phyloP scores from a whole-genome alignment of 2,888 invertebrate genomes.

The Coenonympha glycerion region DNA sequence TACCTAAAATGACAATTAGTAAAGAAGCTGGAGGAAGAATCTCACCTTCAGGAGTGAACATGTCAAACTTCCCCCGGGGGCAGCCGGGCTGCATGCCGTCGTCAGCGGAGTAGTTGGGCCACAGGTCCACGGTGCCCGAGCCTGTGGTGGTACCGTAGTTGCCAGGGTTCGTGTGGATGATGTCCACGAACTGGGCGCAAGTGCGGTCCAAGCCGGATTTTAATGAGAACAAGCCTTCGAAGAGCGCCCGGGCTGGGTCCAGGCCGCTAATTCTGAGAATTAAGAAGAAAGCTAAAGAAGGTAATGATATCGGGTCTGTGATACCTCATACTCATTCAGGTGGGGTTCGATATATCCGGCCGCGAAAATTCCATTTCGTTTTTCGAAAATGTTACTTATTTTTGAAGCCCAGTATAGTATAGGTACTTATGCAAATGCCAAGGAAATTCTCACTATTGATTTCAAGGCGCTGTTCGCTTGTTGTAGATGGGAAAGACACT shows the following conservation, averaged over 20 bases:
- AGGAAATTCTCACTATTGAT: too few relatives aligned
- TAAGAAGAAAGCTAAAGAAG: neutral
- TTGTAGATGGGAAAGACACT: too few relatives aligned
- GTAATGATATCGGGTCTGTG: too few relatives aligned
- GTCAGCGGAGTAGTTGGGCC: conserved; percentile 72
- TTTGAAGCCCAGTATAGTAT: too few relatives aligned
- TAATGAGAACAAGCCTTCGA: conserved; percentile 63
- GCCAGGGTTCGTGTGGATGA: conserved; percentile 80
- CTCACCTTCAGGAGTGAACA: conserved; percentile 44
- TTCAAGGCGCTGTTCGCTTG: too few relatives aligned
- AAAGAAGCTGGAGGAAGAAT: too few relatives aligned
- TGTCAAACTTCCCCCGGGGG: conserved; percentile 50
- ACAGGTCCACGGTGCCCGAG: conserved; percentile 74
- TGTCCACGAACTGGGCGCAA: conserved; percentile 77
- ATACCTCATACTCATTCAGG: too few relatives aligned
- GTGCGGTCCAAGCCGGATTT: conserved; percentile 55
- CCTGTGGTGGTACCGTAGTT: conserved; percentile 70
- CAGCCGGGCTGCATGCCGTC: conserved; percentile 72
- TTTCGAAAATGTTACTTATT: too few relatives aligned
- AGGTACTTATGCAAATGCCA: too few relatives aligned
- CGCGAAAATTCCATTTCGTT: too few relatives aligned
- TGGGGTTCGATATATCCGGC: too few relatives aligned
- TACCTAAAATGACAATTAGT: too few relatives aligned
- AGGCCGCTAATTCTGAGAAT: conserved; percentile 71
- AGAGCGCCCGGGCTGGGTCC: conserved; percentile 76